Evolutionary conservation across 2,888 invertebrate species (phyloP).

Genomic region (Pelosia muscerda): DNA sequence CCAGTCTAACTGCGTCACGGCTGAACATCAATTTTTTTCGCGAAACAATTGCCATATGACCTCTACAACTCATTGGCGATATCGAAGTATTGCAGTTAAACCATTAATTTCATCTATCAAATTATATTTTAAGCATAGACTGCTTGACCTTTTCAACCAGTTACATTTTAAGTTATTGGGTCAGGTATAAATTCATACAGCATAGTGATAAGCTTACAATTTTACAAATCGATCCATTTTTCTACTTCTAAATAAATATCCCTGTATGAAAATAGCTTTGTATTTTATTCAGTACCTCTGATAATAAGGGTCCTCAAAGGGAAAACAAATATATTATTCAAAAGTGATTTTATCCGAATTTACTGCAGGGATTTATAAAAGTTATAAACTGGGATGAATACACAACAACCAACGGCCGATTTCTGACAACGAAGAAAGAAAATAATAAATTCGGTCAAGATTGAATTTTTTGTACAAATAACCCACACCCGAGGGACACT

Average conservation of each 20-base stretch:
- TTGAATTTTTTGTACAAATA: neutral
- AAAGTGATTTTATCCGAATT: neutral
- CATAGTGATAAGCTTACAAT: too few relatives aligned
- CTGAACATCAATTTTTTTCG: too few relatives aligned
- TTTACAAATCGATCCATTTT: neutral
- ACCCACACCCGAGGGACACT: neutral
- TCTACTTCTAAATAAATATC: neutral
- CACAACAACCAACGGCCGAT: neutral
- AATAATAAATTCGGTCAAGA: neutral
- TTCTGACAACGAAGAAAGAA: conserved; percentile 1
- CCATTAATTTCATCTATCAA: too few relatives aligned
- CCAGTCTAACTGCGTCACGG: too few relatives aligned
- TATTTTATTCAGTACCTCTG: conserved; percentile 2
- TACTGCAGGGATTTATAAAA: neutral
- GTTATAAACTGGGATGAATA: neutral
- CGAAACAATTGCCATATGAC: too few relatives aligned
- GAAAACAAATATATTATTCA: neutral
- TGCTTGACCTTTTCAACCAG: too few relatives aligned
- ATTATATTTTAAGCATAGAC: too few relatives aligned
- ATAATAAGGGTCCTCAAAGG: neutral
- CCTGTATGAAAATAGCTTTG: neutral
- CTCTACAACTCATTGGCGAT: too few relatives aligned
- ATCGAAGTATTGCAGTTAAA: too few relatives aligned
- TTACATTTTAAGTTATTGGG: too few relatives aligned
- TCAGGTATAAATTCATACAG: too few relatives aligned